Conservation (phyloP, 2,888 invertebrate species). For the Eulithis testata region DNA sequence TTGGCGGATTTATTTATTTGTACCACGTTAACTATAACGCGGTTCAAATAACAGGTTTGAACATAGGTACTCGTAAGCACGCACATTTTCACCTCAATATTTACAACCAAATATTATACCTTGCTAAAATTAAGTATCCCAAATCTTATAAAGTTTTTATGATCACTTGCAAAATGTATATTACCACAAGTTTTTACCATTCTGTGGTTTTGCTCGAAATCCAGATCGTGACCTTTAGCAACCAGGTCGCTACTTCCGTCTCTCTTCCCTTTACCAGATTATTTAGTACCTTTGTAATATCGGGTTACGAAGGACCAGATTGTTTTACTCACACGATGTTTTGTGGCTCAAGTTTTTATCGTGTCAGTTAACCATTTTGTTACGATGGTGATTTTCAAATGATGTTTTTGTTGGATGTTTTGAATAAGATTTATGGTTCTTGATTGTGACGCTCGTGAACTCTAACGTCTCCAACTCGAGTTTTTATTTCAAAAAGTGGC, state of each 20-base stretch:
- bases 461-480: background rate
- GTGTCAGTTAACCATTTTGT: conserved; percentile 21
- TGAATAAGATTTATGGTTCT: conserved; percentile 26
- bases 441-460: conserved; percentile 1
- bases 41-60: conserved; percentile 6
- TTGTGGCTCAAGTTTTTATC: conserved; percentile 26
- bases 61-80: background rate
- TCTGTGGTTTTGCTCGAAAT: conserved; percentile 30
- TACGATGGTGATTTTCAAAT: conserved; percentile 13
- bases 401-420: conserved; percentile 16
- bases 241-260: conserved; percentile 55
- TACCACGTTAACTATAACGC: no score
- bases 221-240: conserved; percentile 62
- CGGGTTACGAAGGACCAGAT: conserved; percentile 34
- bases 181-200: conserved; percentile 21
- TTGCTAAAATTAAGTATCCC: conserved; percentile 13
- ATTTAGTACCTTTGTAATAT: conserved; percentile 39
- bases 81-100: conserved; percentile 3
- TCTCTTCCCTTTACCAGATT: conserved; percentile 41
- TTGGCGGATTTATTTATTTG: no score
- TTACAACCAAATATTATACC: conserved; percentile 6
- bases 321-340: conserved; percentile 26
- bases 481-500: background rate
- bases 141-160: conserved; percentile 8
- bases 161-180: conserved; percentile 19